These are phyloP conservation scores for Venustoraphidia nigricollis DNA, from an alignment of 2,888 invertebrate species.

Conservation along the genomic window DNA sequence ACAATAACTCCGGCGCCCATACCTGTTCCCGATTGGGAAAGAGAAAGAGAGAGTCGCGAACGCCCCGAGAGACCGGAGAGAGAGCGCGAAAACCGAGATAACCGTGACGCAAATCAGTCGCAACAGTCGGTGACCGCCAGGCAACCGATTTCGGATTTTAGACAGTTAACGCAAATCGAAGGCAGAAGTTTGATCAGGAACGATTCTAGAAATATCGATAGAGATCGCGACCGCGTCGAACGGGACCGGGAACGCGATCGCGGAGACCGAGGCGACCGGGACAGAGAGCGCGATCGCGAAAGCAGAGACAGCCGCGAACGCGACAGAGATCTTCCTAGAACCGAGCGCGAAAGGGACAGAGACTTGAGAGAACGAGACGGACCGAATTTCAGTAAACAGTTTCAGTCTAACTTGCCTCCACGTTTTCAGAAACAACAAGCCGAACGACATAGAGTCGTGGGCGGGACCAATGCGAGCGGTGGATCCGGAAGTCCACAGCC, in stretches of 20 bases:
- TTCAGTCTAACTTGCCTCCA: conserved; percentile 73
- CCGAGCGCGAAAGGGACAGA: conserved; percentile 21
- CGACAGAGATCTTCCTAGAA: conserved; percentile 18
- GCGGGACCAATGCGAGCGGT: background rate
- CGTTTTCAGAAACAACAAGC: conserved; percentile 68
- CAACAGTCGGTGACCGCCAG: conserved; percentile 3
- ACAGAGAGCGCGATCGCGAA: conserved; percentile 20
- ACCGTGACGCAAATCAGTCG: conserved; percentile 20
- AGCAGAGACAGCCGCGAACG: conserved; percentile 18
- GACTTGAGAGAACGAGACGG: conserved; percentile 38
- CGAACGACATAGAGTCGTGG: conserved; percentile 28
- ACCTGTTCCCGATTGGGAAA: conserved; percentile 37
- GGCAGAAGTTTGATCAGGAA: conserved; percentile 19
- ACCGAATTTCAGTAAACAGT: conserved; percentile 53
- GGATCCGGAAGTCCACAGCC: conserved; percentile 6
- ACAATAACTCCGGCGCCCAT: conserved; percentile 29
- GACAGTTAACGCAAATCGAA: conserved; percentile 28
- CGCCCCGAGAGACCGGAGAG: conserved; percentile 24
- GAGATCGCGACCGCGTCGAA: conserved; percentile 24
- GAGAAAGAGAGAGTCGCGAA: conserved; percentile 28
- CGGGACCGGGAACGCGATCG: conserved; percentile 23
- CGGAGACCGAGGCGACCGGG: conserved; percentile 16
- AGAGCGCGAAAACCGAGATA: conserved; percentile 18
- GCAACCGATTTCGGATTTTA: conserved; percentile 14
- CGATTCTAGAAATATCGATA: conserved; percentile 22